Base-by-base conservation (phyloP, 2,113 vertebrate genomes). In the Desmodus rotundus region DNA sequence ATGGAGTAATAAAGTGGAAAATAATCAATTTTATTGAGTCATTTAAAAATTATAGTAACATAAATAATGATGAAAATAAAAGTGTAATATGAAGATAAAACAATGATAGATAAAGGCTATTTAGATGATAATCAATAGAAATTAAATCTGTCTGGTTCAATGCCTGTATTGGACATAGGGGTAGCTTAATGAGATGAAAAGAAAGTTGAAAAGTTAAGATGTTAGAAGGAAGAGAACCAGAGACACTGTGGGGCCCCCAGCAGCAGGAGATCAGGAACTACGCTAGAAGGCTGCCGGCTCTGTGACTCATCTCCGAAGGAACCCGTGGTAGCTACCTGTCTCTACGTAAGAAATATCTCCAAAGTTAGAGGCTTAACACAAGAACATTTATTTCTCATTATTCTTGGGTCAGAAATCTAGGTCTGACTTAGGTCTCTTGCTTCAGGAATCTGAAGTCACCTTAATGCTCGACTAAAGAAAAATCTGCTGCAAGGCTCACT, bases 11-110 rank as follows among this genome's bases (percentile, higher is more conserved):
- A 91, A 93, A 74, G 73, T 58, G 13, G 36, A 86, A 94, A 90
- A 36, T 26, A 43, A 31, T 50, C 54, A 38, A 72, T 78, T 87
- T 77, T 87, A 90, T 24, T 73, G 4, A 95, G 58, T 74, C 12
- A 36, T 76, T 58, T 83, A 47, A 7, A 85, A 78, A 52, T 54
- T 65, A 65, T 1, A 65, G 33, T 10, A 47, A 70, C 76, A 56
- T 26, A 89, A 89, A 87, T 43, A 81, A 61, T 56, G 19, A 83
- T 82, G 78, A 93, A 90, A 93, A 67, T 78, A 14, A 68, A 87
- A 93, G 26, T 19, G 12, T 74, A 65, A 50, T 47, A 50, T 52
- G 20, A 77, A 91, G 87, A 67, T 45, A 63, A 81, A 77, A 82
- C 15, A 76, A 72, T 52, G 52, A 47, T 1, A 77, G 43, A 24